Conservation (phyloP, 1,140 invertebrate genomes). For the Nomia melanderi region DNA sequence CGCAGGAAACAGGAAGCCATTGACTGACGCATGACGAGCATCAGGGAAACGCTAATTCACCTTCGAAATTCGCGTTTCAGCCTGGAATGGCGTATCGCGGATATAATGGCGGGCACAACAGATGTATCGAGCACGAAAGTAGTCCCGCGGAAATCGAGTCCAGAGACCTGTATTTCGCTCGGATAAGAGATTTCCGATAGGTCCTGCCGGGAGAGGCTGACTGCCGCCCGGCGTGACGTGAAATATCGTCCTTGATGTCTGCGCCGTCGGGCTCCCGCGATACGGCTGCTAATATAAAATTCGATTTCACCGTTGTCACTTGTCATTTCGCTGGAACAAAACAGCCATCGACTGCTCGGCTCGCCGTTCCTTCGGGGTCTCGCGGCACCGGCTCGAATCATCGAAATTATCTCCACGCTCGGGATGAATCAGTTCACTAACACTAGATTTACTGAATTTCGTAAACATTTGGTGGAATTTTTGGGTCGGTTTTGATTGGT, state of each 20-base stretch:
- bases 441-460: too few relatives aligned
- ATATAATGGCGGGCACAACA: neutral
- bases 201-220: neutral
- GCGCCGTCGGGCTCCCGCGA: constrained; percentile 20
- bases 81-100: neutral
- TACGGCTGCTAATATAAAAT: constrained; percentile 25
- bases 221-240: neutral
- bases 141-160: neutral
- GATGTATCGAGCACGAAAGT: neutral
- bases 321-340: constrained; percentile 9
- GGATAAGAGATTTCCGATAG: constrained; percentile 35
- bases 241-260: constrained; percentile 24
- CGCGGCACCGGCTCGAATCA: too few relatives aligned
- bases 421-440: too few relatives aligned
- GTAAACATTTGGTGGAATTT: too few relatives aligned
- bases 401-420: too few relatives aligned
- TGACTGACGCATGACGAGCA: neutral
- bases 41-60: neutral
- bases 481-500: too few relatives aligned
- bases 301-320: constrained; percentile 34
- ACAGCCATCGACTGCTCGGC: neutral
- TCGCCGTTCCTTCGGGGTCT: neutral
- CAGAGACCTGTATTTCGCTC: neutral
- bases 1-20: neutral
- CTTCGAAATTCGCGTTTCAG: neutral